These are phyloP conservation scores for Dendrocopos noguchii DNA, from an alignment of 2,113 vertebrate species.

Conservation along the genomic window DNA sequence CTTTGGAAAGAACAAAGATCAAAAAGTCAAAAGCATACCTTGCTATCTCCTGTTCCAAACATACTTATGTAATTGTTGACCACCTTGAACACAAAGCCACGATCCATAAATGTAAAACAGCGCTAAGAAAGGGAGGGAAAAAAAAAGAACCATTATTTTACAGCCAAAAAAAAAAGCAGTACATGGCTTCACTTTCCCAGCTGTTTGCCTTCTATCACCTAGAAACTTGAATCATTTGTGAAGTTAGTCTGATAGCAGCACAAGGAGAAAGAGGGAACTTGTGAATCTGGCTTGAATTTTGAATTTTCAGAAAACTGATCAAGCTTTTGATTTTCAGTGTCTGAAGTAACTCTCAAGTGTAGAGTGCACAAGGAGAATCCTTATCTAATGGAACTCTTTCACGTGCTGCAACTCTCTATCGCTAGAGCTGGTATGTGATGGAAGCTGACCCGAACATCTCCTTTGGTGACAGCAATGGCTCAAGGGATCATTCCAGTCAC, in stretches of 20 bases:
- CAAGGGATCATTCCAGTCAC: not conserved
- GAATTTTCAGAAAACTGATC: not conserved
- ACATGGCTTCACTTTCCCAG: not conserved
- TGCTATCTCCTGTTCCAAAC: conserved; percentile 89
- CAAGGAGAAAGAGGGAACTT: not conserved
- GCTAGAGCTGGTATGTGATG: not conserved
- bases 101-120: conserved; percentile 95
- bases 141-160: not conserved
- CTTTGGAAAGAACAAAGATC: not conserved
- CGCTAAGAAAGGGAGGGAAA: conserved; percentile 71
- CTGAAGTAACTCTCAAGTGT: not conserved
- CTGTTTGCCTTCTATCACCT: not conserved
- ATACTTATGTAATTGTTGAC: conserved; percentile 93
- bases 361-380: not conserved
- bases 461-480: not conserved
- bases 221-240: not conserved
- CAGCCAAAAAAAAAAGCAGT: not conserved
- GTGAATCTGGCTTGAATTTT: not conserved
- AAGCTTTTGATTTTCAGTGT: not conserved
- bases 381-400: not conserved
- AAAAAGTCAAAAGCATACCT: conserved; percentile 77
- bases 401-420: not conserved
- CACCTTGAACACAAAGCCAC: conserved; percentile 94
- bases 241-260: not conserved
- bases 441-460: not conserved